Conservation (phyloP, 2,888 invertebrate species). For the Pandemis cinnamomeana region DNA sequence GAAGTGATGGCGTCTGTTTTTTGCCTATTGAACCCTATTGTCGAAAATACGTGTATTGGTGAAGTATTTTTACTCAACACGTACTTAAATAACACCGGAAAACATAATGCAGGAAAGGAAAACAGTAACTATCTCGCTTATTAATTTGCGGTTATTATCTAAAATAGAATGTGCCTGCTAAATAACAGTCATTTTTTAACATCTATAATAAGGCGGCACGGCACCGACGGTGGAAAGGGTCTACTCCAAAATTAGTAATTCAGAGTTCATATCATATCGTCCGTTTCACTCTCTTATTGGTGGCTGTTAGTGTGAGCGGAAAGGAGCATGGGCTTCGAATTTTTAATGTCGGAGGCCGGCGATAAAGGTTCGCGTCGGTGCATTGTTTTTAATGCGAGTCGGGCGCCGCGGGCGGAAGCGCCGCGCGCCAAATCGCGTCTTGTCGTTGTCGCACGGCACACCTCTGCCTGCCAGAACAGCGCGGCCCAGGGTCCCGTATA, state of each 20-base stretch:
- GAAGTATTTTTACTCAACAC: background rate
- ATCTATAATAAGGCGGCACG: too few relatives aligned
- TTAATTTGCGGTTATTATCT: background rate
- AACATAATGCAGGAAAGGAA: background rate
- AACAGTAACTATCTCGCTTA: background rate
- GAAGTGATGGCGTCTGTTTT: too few relatives aligned
- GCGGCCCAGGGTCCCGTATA: slow-evolving; percentile 21
- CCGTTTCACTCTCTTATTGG: too few relatives aligned
- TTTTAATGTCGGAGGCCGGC: slow-evolving; percentile 46
- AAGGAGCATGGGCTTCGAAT: too few relatives aligned
- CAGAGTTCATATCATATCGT: too few relatives aligned
- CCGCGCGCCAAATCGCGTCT: slow-evolving; percentile 53
- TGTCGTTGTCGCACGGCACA: slow-evolving; percentile 43
- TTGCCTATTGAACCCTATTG: too few relatives aligned
- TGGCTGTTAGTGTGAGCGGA: too few relatives aligned
- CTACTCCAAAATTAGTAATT: too few relatives aligned
- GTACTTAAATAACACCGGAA: background rate
- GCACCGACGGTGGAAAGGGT: too few relatives aligned
- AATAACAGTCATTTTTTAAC: background rate
- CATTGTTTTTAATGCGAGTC: slow-evolving; percentile 53
- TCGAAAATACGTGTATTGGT: too few relatives aligned
- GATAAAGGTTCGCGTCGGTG: slow-evolving; percentile 56
- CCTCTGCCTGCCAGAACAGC: slow-evolving; percentile 14
- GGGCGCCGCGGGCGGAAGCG: slow-evolving; percentile 50
- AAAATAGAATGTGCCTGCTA: background rate